Conservation (phyloP, 30 jellyfish, hydroid and myxozoan species). For the Cassiopea andromeda region DNA sequence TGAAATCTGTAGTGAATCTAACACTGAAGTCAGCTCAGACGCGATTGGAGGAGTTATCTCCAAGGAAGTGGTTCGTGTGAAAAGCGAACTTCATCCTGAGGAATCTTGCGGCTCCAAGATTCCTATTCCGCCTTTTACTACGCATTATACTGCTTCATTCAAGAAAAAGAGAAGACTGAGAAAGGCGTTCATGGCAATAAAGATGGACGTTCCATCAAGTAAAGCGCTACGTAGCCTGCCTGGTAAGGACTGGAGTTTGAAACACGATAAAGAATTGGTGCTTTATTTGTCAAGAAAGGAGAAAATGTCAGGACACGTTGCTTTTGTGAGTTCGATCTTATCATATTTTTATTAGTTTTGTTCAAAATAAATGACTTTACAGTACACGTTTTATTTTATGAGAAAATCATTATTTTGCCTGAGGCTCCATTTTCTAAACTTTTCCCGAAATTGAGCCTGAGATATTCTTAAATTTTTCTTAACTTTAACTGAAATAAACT, state of each 20-base stretch:
- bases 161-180: slow-evolving; percentile 49
- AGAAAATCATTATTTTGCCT: too few species aligned
- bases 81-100: background rate
- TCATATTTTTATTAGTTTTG: background rate
- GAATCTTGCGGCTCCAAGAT: background rate
- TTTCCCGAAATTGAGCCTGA: too few species aligned
- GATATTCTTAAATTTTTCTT: too few species aligned
- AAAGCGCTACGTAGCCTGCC: slow-evolving; percentile 63
- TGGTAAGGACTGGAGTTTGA: slow-evolving; percentile 66
- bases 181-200: slow-evolving; percentile 37
- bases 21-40: background rate
- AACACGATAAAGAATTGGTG: slow-evolving; percentile 80
- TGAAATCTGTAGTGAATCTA: background rate
- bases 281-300: slow-evolving; percentile 70
- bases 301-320: slow-evolving; percentile 63
- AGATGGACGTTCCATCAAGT: slow-evolving; percentile 66
- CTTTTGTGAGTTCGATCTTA: slow-evolving; percentile 41
- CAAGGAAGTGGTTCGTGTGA: background rate
- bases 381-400: background rate
- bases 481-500: too few species aligned
- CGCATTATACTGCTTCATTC: slow-evolving; percentile 36
- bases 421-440: too few species aligned
- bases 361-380: too few species aligned
- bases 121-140: background rate
- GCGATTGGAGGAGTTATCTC: background rate